A percentile compares a stretch with the other conserved stretches of the same genome.
phyloP scores from a whole-genome alignment of 2,113 vertebrate genomes.

The Vidua macroura region DNA sequence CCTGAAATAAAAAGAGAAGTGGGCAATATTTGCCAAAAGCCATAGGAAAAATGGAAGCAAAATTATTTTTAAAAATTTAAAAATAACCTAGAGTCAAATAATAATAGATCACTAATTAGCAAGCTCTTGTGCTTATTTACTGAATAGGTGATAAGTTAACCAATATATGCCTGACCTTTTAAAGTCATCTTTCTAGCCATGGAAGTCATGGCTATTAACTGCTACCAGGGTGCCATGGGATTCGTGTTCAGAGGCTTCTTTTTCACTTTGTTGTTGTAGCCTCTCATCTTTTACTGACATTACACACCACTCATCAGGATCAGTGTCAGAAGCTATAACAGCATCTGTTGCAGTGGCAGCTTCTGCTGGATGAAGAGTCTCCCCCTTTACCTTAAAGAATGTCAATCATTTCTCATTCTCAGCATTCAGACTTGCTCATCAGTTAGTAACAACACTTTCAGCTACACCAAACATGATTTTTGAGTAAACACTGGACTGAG shows the following conservation, averaged over 20 bases:
- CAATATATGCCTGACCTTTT: constrained; percentile 4
- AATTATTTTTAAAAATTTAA: not conserved
- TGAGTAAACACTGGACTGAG: constrained; percentile 64
- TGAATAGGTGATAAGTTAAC: not conserved
- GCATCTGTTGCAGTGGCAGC: constrained; percentile 64
- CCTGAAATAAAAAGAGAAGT: not conserved
- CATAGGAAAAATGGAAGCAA: not conserved
- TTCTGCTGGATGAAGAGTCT: constrained; percentile 55
- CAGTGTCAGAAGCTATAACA: constrained; percentile 68
- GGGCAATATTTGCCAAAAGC: not conserved
- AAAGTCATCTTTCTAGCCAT: constrained; percentile 2
- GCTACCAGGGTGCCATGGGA: constrained; percentile 32
- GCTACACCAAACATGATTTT: constrained; percentile 63
- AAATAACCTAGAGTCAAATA: not conserved
- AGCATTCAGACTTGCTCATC: constrained; percentile 65
- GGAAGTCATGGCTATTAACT: constrained; percentile 46
- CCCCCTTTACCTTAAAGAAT: constrained; percentile 52
- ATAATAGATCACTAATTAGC: not conserved
- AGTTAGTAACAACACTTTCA: constrained; percentile 60
- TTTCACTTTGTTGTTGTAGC: constrained; percentile 53
- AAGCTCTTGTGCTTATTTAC: not conserved
- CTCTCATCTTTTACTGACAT: constrained; percentile 62
- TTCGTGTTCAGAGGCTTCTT: constrained; percentile 55
- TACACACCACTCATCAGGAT: constrained; percentile 63
- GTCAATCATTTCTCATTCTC: constrained; percentile 71